Base-by-base conservation (phyloP, 2,888 invertebrate species). In the Rosalia funebris region DNA sequence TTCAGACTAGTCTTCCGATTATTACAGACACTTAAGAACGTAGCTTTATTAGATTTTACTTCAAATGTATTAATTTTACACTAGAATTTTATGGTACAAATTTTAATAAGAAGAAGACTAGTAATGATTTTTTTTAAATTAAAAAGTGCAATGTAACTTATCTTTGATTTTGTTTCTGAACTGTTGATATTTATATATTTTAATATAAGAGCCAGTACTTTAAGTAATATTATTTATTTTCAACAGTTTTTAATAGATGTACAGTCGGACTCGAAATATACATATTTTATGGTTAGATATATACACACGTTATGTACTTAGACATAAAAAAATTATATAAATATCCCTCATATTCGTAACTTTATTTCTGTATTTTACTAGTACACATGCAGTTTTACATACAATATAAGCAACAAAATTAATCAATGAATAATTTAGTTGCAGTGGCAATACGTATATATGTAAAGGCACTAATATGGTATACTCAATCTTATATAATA, bases 181-280 rank as follows among this genome's bases (percentile, higher is more conserved):
- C 80, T 82, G 82, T 82, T 82, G 79, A 79, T 78, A 79, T 81
- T 81, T 81, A 78, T 80, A 81, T 81, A 79, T 81, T 80, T 80
- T 80, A 80, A 79, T 80, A 72, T 81, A 79, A 79, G 81, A 79
- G 81, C 82, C 81, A 81, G 81, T 82, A 81, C 78, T 77, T 77
- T 81, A 80, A 80, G 80, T 79, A 73, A 79, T 71, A 76, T 78
- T 78, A 79, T 79, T 80, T 78, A 78, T 79, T 79, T 76, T 74
- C 71, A 71, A 71, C 70, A 74, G 74, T 76, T 75, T 76, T 72
- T 70, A 71, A 70, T 75, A 73, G 71, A 74, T 79, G 78, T 79
- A 79, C 77, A 79, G 75, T 74, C 66, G 44, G 63, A 66, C 62
- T 65, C 69, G 59, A 66, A 64, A 59, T 69, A 67, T 71, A 46